Conservation (phyloP, 2,113 vertebrate genomes). For the Junco hyemalis region DNA sequence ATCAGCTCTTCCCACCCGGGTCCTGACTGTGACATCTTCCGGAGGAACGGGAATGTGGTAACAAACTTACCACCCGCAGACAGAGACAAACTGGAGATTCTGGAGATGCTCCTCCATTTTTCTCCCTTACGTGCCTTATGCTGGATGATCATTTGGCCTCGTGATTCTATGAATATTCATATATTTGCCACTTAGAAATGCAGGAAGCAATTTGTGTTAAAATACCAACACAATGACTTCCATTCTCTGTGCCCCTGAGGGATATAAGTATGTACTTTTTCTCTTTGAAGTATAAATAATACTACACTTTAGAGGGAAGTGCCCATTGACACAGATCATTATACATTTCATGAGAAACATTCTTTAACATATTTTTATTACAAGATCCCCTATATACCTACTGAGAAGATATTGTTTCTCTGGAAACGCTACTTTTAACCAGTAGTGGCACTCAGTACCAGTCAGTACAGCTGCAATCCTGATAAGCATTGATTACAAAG, state of each 20-base stretch:
- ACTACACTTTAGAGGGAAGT: neutral
- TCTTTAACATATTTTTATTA: neutral
- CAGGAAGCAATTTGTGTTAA: constrained; percentile 53
- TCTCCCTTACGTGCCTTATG: neutral
- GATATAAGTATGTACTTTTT: neutral
- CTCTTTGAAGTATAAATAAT: constrained; percentile 42
- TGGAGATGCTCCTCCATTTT: neutral
- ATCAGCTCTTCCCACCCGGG: neutral
- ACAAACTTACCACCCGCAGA: neutral
- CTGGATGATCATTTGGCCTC: constrained; percentile 12
- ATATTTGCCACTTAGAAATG: constrained; percentile 33
- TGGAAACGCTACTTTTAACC: neutral
- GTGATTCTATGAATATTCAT: constrained; percentile 49
- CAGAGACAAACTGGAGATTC: neutral
- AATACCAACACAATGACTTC: constrained; percentile 30
- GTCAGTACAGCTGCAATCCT: neutral
- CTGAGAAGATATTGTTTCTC: neutral
- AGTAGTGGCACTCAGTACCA: neutral
- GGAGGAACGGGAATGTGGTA: neutral
- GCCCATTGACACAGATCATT: neutral
- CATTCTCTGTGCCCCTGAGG: constrained; percentile 12
- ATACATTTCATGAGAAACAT: neutral
- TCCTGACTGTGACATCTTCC: neutral
- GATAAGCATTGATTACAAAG: neutral
- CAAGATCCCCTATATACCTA: neutral